Evolutionary conservation across 2,797 vertebrate species (phyloP), one percentile per base, ranked within the genome.

Genomic region (Simalia tracyae): DNA sequence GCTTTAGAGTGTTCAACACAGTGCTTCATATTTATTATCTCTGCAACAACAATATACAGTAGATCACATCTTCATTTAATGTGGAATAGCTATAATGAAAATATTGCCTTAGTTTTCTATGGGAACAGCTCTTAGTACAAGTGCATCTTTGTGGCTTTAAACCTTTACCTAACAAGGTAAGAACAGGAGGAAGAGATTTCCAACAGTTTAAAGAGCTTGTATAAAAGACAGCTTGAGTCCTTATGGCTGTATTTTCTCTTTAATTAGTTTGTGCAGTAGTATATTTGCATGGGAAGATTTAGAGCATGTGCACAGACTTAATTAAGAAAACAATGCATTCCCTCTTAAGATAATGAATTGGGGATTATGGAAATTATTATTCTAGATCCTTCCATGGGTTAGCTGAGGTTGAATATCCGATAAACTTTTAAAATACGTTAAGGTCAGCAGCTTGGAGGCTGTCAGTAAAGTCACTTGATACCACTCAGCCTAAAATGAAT

Each of bases 211-310:
- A 96, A 97, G 93, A 95, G 94, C 95, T 94, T 96, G 94, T 93
- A 96, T 90, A 95, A 96, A 96, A 96, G 95, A 95, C 96, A 95
- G 91, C 95, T 96, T 94, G 95, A 97, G 95, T 97, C 96, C 97
- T 97, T 94, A 96, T 95, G 96, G 96, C 96, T 97, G 96, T 96
- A 95, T 97, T 96, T 96, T 97, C 96, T 95, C 95, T 97, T 97
- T 97, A 97, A 97, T 97, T 97, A 97, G 96, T 97, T 97, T 97
- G 96, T 96, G 96, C 96, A 96, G 84, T 92, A 96, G 95, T 96
- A 95, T 96, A 96, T 97, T 97, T 97, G 96, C 96, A 97, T 97
- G 97, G 96, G 95, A 97, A 97, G 96, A 97, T 94, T 96, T 97
- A 96, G 96, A 96, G 95, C 91, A 63, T 97, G 96, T 96, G 96